phyloP scores from a whole-genome alignment of 2,797 vertebrate species.

The Tarsius wallacei region DNA sequence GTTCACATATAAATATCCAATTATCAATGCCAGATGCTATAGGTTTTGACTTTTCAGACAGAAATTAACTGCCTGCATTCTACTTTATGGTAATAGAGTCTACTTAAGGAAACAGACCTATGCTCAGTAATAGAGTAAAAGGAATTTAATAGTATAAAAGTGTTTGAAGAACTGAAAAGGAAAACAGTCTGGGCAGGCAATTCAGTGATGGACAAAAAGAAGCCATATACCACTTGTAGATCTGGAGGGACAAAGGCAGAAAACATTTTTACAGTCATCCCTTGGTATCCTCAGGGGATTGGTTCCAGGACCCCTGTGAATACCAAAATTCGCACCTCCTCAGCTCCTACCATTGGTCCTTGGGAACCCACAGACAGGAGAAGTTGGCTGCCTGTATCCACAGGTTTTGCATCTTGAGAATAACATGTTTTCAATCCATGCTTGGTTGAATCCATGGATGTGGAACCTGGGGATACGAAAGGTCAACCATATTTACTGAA shows the following conservation, averaged over 20 bases:
- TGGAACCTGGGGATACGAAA: background rate
- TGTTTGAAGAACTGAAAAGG: slow-evolving; percentile 15
- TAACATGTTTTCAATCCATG: background rate
- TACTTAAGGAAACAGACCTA: background rate
- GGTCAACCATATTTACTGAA: background rate
- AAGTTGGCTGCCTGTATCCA: background rate
- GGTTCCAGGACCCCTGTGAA: background rate
- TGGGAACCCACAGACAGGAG: background rate
- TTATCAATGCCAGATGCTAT: background rate
- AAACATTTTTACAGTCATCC: background rate
- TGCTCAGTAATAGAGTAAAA: background rate
- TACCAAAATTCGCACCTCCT: background rate
- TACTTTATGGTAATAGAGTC: background rate
- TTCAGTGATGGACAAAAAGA: background rate
- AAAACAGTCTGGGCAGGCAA: background rate
- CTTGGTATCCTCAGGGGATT: background rate
- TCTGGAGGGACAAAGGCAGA: background rate
- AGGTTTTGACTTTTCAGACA: background rate
- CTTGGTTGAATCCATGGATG: background rate
- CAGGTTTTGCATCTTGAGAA: background rate
- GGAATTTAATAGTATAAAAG: slow-evolving; percentile 43
- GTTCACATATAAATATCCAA: background rate
- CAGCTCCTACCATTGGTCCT: background rate
- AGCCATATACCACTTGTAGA: background rate
- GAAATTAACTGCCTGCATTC: background rate